phyloP scores from a whole-genome alignment of 1,140 invertebrate genomes.

The Drosophila asahinai region DNA sequence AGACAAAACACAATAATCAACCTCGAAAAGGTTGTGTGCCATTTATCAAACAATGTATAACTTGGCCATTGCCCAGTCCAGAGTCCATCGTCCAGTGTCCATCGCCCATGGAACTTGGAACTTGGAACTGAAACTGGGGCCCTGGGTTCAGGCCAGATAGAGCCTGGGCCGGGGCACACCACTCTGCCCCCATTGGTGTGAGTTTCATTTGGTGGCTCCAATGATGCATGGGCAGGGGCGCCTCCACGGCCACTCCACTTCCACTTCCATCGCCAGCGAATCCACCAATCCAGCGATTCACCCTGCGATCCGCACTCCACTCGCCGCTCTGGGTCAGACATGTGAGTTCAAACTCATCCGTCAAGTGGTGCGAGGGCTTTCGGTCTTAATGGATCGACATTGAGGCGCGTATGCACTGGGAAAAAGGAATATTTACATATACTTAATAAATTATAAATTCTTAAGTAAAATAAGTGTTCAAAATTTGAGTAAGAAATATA shows the following conservation, averaged over 20 bases:
- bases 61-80: slow-evolving; percentile 56
- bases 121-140: slow-evolving; percentile 43
- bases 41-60: slow-evolving; percentile 83
- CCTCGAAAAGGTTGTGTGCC: slow-evolving; percentile 83
- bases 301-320: slow-evolving; percentile 38
- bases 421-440: background rate
- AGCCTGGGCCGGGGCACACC: slow-evolving; percentile 20
- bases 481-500: no score
- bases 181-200: slow-evolving; percentile 62
- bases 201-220: slow-evolving; percentile 67
- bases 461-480: no score
- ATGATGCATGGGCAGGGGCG: slow-evolving; percentile 66
- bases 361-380: slow-evolving; percentile 78
- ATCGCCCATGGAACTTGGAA: slow-evolving; percentile 36
- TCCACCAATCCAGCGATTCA: slow-evolving; percentile 28
- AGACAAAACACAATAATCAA: slow-evolving; percentile 83
- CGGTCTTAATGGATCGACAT: slow-evolving; percentile 79
- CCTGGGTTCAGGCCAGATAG: slow-evolving; percentile 21
- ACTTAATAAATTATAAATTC: no score
- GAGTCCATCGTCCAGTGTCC: background rate
- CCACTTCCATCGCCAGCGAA: slow-evolving; percentile 1
- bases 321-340: slow-evolving; percentile 75
- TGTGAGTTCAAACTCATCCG: slow-evolving; percentile 84
- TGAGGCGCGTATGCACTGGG: slow-evolving; percentile 39
- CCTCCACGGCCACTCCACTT: slow-evolving; percentile 19